Evolutionary conservation across 2,797 vertebrate genomes (phyloP).

Genomic region (Protosalanx chinensis): DNA sequence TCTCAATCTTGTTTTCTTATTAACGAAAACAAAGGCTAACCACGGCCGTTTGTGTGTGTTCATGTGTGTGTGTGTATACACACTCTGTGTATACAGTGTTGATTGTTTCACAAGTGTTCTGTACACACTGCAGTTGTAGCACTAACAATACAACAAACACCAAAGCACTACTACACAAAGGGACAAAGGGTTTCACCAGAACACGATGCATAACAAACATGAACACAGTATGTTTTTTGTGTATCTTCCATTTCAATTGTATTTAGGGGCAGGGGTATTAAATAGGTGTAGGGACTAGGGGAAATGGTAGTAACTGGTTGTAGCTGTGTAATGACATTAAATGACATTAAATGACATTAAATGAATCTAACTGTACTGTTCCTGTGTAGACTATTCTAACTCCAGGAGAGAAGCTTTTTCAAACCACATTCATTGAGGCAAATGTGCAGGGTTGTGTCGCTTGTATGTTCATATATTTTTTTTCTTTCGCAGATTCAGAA

Average conservation of each 20-base stretch:
- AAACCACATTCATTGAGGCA: background rate
- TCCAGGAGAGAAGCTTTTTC: background rate
- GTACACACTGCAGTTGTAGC: slow-evolving; percentile 10
- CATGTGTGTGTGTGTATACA: no score
- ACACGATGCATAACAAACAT: slow-evolving; percentile 10
- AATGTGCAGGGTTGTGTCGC: background rate
- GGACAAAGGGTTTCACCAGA: slow-evolving; percentile 13
- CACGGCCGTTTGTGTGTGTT: background rate
- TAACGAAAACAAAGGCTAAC: no score
- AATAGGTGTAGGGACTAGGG: no score
- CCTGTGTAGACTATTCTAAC: background rate
- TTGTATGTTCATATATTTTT: background rate
- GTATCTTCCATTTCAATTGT: slow-evolving; percentile 2
- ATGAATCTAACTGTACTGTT: no score
- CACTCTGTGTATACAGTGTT: background rate
- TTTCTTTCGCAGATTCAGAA: slow-evolving; percentile 79
- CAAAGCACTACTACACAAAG: background rate
- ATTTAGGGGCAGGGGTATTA: no score
- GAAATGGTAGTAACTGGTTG: no score
- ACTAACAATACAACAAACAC: slow-evolving; percentile 19
- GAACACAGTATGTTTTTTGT: slow-evolving; percentile 28
- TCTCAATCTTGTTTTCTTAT: no score
- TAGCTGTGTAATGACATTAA: no score
- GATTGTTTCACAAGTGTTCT: background rate
- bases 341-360: no score